Evolutionary conservation across 64 coral and sea anemone genomes (phyloP).

Genomic region (Cladopsammia gracilis): DNA sequence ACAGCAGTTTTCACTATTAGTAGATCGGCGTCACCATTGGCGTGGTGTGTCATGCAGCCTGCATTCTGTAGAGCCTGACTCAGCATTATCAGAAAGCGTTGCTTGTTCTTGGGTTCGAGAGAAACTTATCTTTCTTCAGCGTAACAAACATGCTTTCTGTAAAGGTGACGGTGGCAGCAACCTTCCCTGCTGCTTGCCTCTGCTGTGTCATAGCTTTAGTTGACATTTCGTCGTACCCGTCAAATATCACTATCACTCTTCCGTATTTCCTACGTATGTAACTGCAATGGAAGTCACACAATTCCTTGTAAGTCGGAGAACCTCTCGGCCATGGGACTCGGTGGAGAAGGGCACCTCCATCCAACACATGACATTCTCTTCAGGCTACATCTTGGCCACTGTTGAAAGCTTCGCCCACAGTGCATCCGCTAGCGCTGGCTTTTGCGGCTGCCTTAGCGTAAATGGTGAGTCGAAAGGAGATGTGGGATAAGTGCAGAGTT

Average conservation of each 20-base stretch:
- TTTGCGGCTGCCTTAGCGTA: conserved; percentile 54
- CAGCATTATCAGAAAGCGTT: neutral
- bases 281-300: conserved; percentile 58
- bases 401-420: conserved; percentile 38
- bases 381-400: neutral
- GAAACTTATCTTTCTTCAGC: conserved; percentile 7
- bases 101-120: conserved; percentile 33
- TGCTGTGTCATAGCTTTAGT: conserved; percentile 21
- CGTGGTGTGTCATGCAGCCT: neutral
- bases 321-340: conserved; percentile 49
- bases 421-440: conserved; percentile 71
- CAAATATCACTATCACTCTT: conserved; percentile 50
- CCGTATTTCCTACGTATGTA: conserved; percentile 57
- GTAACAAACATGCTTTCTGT: neutral
- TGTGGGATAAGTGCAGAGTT: conserved; percentile 74
- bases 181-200: neutral
- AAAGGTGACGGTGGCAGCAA: neutral
- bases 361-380: conserved; percentile 49
- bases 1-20: neutral
- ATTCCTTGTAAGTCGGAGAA: conserved; percentile 41
- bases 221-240: conserved; percentile 60
- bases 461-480: conserved; percentile 66
- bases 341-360: conserved; percentile 76
- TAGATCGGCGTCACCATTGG: neutral
- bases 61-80: neutral